Conservation (phyloP, 2,113 vertebrate genomes). For the Microcebus lehilahytsara region DNA sequence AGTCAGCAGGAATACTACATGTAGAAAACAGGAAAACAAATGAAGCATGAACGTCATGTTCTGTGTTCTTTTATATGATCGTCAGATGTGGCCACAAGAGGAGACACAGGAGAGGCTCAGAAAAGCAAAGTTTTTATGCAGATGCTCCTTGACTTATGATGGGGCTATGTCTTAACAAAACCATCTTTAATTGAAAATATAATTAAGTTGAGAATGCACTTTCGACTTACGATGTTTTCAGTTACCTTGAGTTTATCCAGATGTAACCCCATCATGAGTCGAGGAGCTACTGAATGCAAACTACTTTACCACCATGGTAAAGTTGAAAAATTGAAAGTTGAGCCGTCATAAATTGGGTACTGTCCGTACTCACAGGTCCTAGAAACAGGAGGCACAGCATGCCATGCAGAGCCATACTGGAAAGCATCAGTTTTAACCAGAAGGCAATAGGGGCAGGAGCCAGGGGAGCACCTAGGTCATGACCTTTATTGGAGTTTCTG, state of each 20-base stretch:
- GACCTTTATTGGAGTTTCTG: neutral
- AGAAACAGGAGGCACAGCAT: neutral
- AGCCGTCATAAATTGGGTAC: neutral
- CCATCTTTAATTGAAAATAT: neutral
- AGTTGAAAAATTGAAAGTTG: neutral
- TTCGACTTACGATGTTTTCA: too few relatives aligned
- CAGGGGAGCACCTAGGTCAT: neutral
- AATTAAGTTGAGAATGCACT: neutral
- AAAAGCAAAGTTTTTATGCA: neutral
- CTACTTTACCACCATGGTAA: neutral
- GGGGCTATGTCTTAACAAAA: neutral
- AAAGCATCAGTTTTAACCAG: neutral
- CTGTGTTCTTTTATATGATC: neutral
- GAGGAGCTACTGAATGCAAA: too few relatives aligned
- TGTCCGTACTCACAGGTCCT: neutral
- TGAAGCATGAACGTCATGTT: neutral
- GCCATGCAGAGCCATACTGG: neutral
- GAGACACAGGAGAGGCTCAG: neutral
- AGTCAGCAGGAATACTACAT: neutral
- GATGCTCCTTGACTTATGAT: neutral
- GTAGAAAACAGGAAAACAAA: neutral
- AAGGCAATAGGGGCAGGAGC: neutral
- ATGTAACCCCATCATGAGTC: too few relatives aligned
- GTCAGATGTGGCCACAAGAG: neutral
- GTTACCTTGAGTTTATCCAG: too few relatives aligned